Evolutionary conservation across 2,797 vertebrate species (phyloP).

Genomic region (Neosilurus hyrtlii): DNA sequence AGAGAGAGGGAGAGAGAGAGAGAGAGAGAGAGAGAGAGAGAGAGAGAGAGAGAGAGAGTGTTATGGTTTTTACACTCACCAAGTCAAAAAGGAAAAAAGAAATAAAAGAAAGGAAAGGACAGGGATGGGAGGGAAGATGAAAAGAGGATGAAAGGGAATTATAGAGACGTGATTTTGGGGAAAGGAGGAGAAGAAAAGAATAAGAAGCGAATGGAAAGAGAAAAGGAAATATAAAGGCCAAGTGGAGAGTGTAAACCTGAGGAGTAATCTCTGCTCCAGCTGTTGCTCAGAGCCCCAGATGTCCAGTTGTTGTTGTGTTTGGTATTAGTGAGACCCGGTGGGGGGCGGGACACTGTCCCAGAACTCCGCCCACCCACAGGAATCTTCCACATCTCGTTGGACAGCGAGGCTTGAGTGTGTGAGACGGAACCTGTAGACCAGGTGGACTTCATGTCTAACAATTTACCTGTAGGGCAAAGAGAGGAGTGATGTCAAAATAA

Average conservation of each 20-base stretch:
- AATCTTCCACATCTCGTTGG: conserved; percentile 85
- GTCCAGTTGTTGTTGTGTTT: conserved; percentile 84
- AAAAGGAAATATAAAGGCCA: not conserved
- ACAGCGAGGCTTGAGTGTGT: conserved; percentile 80
- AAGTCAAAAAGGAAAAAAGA: not conserved
- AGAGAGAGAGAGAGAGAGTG: not conserved
- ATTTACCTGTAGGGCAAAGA: conserved; percentile 56
- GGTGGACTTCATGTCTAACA: conserved; percentile 64
- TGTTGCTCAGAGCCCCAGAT: conserved; percentile 71
- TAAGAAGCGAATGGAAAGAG: too few relatives aligned
- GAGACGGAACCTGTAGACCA: conserved; percentile 81
- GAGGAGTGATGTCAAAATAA: not conserved
- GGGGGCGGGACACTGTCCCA: conserved; percentile 78
- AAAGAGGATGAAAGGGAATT: not conserved
- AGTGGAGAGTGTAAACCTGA: conserved; percentile 67
- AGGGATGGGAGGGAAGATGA: too few relatives aligned
- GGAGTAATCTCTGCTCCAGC: conserved; percentile 83
- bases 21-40: not conserved
- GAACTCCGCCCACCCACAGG: conserved; percentile 75
- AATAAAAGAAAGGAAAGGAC: not conserved
- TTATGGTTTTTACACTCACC: not conserved
- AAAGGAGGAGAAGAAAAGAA: too few relatives aligned
- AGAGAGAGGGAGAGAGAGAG: not conserved
- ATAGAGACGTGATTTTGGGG: too few relatives aligned
- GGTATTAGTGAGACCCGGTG: conserved; percentile 80